Evolutionary conservation across 2,888 invertebrate genomes (phyloP).

Genomic region (Autographa pulchrina): DNA sequence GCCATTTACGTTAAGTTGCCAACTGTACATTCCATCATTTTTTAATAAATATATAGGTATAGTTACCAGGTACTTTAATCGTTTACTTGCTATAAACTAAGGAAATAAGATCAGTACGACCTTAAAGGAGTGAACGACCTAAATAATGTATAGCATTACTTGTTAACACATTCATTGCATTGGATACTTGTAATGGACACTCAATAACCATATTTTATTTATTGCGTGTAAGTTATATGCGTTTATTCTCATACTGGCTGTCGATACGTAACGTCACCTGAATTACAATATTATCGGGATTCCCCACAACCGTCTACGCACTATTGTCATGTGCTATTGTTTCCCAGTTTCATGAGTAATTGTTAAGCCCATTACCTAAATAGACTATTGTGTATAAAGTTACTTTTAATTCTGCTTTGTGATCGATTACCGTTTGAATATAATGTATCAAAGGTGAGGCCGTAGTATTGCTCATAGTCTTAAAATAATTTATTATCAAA

Average conservation of each 20-base stretch:
- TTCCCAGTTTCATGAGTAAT: conserved; percentile 57
- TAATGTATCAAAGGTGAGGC: conserved; percentile 10
- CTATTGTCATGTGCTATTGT: too few species aligned
- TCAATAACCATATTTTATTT: conserved; percentile 16
- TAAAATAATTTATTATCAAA: neutral
- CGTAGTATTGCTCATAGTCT: too few species aligned
- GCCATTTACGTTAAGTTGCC: neutral
- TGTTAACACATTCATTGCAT: neutral
- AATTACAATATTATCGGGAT: conserved; percentile 80
- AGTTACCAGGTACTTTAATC: neutral
- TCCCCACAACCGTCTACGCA: conserved; percentile 69
- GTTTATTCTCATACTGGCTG: conserved; percentile 46
- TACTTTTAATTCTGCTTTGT: conserved; percentile 31
- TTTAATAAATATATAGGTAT: too few species aligned
- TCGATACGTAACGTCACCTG: conserved; percentile 56
- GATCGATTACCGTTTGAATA: conserved; percentile 15
- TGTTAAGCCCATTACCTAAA: conserved; percentile 31
- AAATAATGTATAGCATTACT: neutral
- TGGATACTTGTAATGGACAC: conserved; percentile 4
- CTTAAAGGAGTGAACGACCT: conserved; percentile 1
- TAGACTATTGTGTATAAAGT: conserved; percentile 44
- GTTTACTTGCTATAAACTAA: neutral
- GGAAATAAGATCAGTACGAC: neutral
- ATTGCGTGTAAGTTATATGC: conserved; percentile 45
- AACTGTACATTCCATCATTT: neutral